Base-by-base conservation (phyloP, 2,888 invertebrate genomes). In the Drosophila acutilabella region DNA sequence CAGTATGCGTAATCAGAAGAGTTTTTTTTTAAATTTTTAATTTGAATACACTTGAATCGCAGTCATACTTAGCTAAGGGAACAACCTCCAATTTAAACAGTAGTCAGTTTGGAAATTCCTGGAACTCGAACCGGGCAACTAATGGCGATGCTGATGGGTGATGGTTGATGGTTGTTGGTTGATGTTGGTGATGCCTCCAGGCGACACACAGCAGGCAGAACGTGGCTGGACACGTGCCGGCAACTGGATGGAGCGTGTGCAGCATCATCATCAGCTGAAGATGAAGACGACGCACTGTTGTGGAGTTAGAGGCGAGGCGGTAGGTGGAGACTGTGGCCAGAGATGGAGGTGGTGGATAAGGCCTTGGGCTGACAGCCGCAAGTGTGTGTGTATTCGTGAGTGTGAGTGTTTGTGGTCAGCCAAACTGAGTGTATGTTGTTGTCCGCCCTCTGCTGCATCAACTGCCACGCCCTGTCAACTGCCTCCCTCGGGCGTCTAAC, bases 161-260 rank as follows among this genome's bases (percentile, higher is more conserved):
- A 50, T 50, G 77, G 64, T 20, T 11, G 45, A 54, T 58, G 64
- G 64, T 18, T 20, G 50, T 18, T 36, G 70, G 58, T 38, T 23
- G 53, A 44, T 51, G 65, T 13, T 50, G 62, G 11, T 42, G 68
- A 70, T 77, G 76, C 45, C 81, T 77, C 26, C 52, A 56, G 73
- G 81, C 81, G 71, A 64, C 64, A 71, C 73, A 57, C 81, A 86
- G 81, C 81, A 57, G 80, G 66, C 75, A 79, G 65, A 75, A 67
- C 82, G 85, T 78, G 86, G 71, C 76, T 51, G 51, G 83, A 81
- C 83, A 83, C 83, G 83, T 83, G 83, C 80, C 89, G 88, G 60
- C 74, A 89, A 83, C 71, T 89, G 85, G 86, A 86, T 38, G 51
- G 64, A 88, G 89, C 83, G 89, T 83, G 89, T 83, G 83, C 89